Evolutionary conservation across 2,797 vertebrate genomes (phyloP), one percentile per base, ranked within the genome.

Genomic region (Mastacembelus armatus): DNA sequence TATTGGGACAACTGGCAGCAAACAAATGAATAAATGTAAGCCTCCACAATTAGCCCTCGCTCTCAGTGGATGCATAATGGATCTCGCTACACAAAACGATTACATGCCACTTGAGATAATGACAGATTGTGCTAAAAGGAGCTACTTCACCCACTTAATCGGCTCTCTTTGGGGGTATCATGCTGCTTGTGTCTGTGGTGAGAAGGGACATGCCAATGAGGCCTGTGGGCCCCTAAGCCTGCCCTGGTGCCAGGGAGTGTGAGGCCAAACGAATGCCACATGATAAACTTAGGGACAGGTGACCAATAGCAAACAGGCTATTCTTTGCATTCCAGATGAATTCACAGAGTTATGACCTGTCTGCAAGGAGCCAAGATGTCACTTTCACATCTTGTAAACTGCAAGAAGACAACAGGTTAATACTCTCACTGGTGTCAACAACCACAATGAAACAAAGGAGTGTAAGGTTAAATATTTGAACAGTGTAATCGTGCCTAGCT

Each of bases 101-200:
- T 79, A 71, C 21, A 45, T 49, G 74, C 83, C 78, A 79, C 77
- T 87, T 56, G 67, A 85, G 76, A 84, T 83, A 68, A 81, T 80
- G 88, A 92, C 83, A 88, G 87, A 85, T 61, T 62, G 84, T 36
- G 73, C 87, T 90, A 88, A 90, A 92, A 92, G 77, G 60, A 82
- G 89, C 59, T 71, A 40, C 85, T 84, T 82, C 59, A 58, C 62
- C 77, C 78, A 64, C 82, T 78, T 57, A 70, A 63, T 39, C 65
- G 44, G 40, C 84, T 83, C 85, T 87, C 88, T 85, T 78, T 79
- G 87, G 89, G 88, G 82, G 78, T 83, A 83, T 89, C 84, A 33
- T 7, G 2, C 24, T 11, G 8, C 50, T 38, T 69, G 61, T 66
- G 59, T 75, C 62, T 42, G 44, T 35, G 70, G 58, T 77, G 51